Percentiles rank a stretch among this genome's conserved stretches.
Evolutionary conservation across 2,797 vertebrate genomes (phyloP).

Genomic region (Pantherophis alleghaniensis): DNA sequence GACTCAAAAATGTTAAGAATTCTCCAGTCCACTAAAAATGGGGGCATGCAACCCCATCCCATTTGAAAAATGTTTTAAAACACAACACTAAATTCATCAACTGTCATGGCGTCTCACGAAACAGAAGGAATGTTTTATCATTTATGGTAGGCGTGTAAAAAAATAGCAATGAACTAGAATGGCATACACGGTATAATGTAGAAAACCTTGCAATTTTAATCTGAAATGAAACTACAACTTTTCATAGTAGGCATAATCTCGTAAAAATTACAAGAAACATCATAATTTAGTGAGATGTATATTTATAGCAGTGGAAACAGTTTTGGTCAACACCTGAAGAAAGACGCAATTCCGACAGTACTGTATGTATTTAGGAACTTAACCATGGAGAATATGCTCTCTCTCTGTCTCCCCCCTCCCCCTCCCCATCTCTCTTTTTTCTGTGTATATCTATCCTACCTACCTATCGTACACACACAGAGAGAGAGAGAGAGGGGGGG

Average conservation of each 20-base stretch:
- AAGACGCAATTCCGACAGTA: not conserved
- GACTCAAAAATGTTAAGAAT: not conserved
- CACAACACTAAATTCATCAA: not conserved
- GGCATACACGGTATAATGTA: not conserved
- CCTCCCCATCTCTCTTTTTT: no score
- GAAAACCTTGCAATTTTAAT: not conserved
- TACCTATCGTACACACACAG: no score
- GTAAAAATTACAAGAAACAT: not conserved
- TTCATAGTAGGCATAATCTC: not conserved
- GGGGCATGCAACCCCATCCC: no score
- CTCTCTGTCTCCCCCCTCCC: no score
- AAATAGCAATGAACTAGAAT: not conserved
- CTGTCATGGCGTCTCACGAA: not conserved
- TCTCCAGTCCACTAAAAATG: not conserved
- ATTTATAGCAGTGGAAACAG: not conserved
- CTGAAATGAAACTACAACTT: not conserved
- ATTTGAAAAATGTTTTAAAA: not conserved
- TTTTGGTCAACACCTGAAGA: not conserved
- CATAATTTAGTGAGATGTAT: not conserved
- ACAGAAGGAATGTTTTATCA: not conserved
- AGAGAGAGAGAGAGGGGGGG: no score
- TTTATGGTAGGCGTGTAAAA: not conserved
- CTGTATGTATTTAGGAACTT: not conserved
- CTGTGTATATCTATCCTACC: no score
- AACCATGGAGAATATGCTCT: not conserved